Percentiles rank a stretch among this genome's conserved stretches.
These are phyloP conservation scores for Microcebus griseorufus DNA, from an alignment of 2,113 vertebrate genomes.

Conservation along the genomic window DNA sequence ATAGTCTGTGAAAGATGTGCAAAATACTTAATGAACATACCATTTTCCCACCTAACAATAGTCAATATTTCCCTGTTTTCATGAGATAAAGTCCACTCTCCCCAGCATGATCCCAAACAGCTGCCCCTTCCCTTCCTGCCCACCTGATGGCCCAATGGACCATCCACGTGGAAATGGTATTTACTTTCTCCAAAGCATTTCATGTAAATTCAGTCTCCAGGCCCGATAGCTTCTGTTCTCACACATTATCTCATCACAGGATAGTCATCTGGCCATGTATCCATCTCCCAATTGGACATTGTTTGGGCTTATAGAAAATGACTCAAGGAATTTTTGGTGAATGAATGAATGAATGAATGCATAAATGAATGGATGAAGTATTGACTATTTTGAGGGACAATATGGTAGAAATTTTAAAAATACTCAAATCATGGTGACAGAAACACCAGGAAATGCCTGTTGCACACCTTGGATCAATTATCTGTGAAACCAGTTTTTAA, in stretches of 20 bases:
- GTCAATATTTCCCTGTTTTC: not conserved
- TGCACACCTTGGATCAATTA: not conserved
- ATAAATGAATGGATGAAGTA: not conserved
- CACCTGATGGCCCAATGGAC: not conserved
- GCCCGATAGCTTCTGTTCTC: not conserved
- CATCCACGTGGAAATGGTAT: not conserved
- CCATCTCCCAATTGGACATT: not conserved
- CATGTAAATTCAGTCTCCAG: not conserved
- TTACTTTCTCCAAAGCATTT: not conserved
- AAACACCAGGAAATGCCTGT: not conserved
- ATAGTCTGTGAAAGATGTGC: not conserved
- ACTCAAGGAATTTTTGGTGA: not conserved
- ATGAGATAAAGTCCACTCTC: not conserved
- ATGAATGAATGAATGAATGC: not conserved
- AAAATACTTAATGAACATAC: not conserved
- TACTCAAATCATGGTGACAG: not conserved
- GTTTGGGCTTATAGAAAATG: not conserved
- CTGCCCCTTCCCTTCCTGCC: not conserved
- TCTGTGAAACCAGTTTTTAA: not conserved
- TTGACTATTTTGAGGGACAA: not conserved
- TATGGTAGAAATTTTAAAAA: not conserved
- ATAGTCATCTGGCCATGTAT: not conserved
- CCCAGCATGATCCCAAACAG: not conserved
- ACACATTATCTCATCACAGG: not conserved
- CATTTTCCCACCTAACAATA: not conserved